phyloP scores from a whole-genome alignment of 2,113 vertebrate genomes.

The Astatoreochromis straeleni region DNA sequence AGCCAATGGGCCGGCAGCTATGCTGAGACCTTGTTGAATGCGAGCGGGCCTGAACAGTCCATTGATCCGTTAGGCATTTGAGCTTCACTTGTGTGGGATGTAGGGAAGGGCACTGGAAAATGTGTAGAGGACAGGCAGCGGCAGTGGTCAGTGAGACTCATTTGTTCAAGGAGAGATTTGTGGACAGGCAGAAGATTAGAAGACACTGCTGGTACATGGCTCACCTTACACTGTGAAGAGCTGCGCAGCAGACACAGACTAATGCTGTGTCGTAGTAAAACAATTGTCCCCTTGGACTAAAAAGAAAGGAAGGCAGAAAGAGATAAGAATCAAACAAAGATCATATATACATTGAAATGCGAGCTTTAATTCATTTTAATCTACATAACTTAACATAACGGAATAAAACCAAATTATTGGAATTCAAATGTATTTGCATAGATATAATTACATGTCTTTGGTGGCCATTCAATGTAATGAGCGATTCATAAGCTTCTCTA shows the following conservation, averaged over 20 bases:
- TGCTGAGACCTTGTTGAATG: slow-evolving; percentile 18
- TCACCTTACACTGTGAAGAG: background rate
- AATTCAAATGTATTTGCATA: background rate
- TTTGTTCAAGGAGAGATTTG: slow-evolving; percentile 9
- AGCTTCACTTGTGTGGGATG: background rate
- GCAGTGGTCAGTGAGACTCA: background rate
- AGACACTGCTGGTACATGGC: background rate
- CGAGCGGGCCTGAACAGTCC: background rate
- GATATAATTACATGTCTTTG: background rate
- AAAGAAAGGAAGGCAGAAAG: background rate
- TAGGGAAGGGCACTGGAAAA: background rate
- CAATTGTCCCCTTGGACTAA: background rate
- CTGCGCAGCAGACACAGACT: background rate
- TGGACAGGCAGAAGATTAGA: slow-evolving; percentile 12
- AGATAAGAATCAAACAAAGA: background rate
- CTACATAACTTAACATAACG: background rate
- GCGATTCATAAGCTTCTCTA: background rate
- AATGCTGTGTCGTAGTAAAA: background rate
- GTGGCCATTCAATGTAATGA: background rate
- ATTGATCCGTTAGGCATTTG: background rate
- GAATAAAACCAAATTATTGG: background rate
- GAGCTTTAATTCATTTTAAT: background rate
- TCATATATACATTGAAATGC: background rate
- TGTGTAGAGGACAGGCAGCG: background rate
- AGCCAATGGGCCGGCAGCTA: slow-evolving; percentile 17